Conservation (phyloP, 2,113 vertebrate species). For the Camelus dromedarius region DNA sequence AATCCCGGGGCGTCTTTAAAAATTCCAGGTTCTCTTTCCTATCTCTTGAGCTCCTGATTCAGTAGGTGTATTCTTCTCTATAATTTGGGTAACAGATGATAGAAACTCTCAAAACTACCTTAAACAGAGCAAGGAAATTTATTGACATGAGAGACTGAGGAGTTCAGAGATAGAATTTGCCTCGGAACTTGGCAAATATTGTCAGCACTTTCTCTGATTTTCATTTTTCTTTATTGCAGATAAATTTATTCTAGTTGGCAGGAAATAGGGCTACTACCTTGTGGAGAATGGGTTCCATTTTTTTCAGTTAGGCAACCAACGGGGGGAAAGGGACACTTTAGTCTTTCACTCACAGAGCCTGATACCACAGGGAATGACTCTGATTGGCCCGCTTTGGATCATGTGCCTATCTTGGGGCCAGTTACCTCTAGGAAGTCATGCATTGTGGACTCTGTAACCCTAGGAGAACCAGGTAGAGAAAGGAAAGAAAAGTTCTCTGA, state of each 20-base stretch:
- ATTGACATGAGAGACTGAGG: neutral
- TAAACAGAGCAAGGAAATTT: neutral
- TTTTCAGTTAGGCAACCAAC: neutral
- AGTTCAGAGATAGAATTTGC: neutral
- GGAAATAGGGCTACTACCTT: neutral
- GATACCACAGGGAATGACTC: neutral
- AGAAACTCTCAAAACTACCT: neutral
- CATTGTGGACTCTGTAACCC: neutral
- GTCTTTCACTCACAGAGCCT: neutral
- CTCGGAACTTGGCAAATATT: neutral
- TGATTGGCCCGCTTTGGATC: neutral
- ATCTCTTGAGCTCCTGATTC: neutral
- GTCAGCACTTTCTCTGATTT: neutral
- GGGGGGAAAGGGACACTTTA: neutral
- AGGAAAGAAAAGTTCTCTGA: neutral
- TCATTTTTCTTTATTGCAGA: neutral
- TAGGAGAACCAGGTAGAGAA: neutral
- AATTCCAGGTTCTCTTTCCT: neutral
- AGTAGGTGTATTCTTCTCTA: neutral
- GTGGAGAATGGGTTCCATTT: neutral
- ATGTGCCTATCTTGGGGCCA: neutral
- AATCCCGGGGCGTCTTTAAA: conserved; percentile 2
- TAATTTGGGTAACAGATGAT: neutral
- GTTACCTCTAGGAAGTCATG: neutral
- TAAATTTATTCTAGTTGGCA: neutral